A percentile compares a stretch with the other conserved stretches of the same genome.
Evolutionary conservation across 2,888 invertebrate genomes (phyloP).

Genomic region (Cylloceria caligata): DNA sequence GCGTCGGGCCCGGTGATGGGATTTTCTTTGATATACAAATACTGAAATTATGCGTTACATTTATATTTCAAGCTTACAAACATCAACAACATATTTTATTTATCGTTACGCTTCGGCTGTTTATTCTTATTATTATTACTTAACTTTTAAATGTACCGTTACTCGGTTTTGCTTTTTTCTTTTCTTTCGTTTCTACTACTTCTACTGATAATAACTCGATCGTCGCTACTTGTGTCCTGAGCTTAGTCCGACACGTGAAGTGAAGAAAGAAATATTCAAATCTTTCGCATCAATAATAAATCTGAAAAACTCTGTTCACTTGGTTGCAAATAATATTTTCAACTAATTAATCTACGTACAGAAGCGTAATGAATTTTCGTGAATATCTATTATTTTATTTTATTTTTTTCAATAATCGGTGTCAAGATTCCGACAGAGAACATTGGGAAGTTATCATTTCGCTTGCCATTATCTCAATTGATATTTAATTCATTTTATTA

Average conservation of each 20-base stretch:
- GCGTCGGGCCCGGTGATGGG: conserved; percentile 26
- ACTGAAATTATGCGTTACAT: conserved; percentile 81
- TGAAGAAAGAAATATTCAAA: conserved; percentile 11
- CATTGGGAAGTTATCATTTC: not conserved
- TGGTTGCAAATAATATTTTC: conserved; percentile 3
- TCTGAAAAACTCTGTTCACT: conserved; percentile 8
- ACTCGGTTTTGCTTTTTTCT: conserved; percentile 17
- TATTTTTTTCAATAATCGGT: not conserved
- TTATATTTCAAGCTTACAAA: conserved; percentile 84
- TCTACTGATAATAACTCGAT: conserved; percentile 50
- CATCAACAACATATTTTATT: conserved; percentile 82
- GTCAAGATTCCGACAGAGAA: conserved; percentile 11
- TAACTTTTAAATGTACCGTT: conserved; percentile 36
- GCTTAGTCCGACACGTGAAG: conserved; percentile 50
- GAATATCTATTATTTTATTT: not conserved
- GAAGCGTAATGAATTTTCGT: conserved; percentile 24
- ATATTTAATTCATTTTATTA: not conserved
- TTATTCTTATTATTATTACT: conserved; percentile 47
- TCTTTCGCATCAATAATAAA: not conserved
- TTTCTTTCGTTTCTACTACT: conserved; percentile 19
- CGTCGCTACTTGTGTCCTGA: conserved; percentile 72
- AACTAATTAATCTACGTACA: conserved; percentile 22
- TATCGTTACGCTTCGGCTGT: conserved; percentile 60
- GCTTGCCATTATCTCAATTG: not conserved
- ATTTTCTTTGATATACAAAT: conserved; percentile 60